Base-by-base conservation (phyloP, 2,888 invertebrate genomes). In the Sylvicola fuscatus region DNA sequence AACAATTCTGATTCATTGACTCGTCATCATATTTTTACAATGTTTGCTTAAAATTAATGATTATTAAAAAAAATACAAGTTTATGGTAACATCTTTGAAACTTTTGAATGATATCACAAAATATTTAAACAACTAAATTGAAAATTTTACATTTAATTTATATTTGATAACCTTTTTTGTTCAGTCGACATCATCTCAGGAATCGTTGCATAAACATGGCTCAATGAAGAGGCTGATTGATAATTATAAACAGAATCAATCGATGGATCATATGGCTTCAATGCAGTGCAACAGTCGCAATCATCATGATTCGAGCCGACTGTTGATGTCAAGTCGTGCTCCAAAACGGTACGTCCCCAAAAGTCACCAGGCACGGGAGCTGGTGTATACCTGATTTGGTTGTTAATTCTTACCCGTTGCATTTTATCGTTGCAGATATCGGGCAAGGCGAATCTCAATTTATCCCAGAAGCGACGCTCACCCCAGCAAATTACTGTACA, bases 381-480 rank as follows among this genome's bases (percentile, higher is more conserved):
- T 30, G 78, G 72, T 32, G 77, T 75, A 52, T 79, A 79, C 50
- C 65, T 56, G 47, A 64, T 45, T 45, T 65, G 64, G 42, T 40
- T 40, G 17, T 37, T 39, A 66, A 51, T 34, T n/a, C 35, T 32
- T 10, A 30, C 32, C 59, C 38, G 66, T 40, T 68, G 65, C 3
- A 13, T 13, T 29, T 29, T 29, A 10, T 29, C 29, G n/a, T n/a
- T 29, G n/a, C 12, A 5, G n/a, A 70, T 66, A 47, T 83, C 82
- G 38, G 84, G 84, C 72, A 86, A 75, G 37, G 81, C 75, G 60
- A 67, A 72, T 42, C 79, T 69, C 42, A 89, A 66, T 59, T 86
- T 84, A 47, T 83, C 81, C 87, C 87, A 89, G 61, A 89, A 89
- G 47, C 80, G 68, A 48, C 76, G 76, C 57, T 87, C 84, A 42